A percentile compares a stretch with the other conserved stretches of the same genome.
Conservation (phyloP, 2,797 vertebrate genomes). For the Sebastes umbrosus region DNA sequence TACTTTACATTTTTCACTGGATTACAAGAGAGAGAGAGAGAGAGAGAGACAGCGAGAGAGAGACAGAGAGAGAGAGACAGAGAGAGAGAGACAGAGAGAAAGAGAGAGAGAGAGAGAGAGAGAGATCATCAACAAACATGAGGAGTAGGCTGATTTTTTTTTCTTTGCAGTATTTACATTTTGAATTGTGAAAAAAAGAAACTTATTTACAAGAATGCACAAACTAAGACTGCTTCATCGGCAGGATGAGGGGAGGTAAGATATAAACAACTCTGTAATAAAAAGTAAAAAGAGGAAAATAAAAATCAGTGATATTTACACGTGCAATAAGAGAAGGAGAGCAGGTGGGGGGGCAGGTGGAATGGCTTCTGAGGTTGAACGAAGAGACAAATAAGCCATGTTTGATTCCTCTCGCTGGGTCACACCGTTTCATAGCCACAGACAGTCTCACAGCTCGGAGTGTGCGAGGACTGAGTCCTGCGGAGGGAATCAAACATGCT, state of each 20-base stretch:
- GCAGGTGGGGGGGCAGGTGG: not conserved
- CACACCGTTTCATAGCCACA: conserved; percentile 65
- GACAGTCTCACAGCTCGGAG: conserved; percentile 62
- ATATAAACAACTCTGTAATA: conserved; percentile 73
- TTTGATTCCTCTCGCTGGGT: conserved; percentile 4
- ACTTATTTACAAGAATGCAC: conserved; percentile 75
- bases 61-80: conserved; percentile 62
- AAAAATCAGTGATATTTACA: conserved; percentile 78
- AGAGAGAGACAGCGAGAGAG: conserved; percentile 63
- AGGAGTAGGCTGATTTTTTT: conserved; percentile 49
- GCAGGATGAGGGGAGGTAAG: conserved; percentile 52
- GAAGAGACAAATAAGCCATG: conserved; percentile 2
- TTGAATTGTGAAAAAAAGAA: conserved; percentile 67
- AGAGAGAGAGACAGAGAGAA: conserved; percentile 60
- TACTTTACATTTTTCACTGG: conserved; percentile 41
- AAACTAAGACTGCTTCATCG: conserved; percentile 55
- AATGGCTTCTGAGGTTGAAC: conserved; percentile 38
- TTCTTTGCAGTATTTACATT: conserved; percentile 75
- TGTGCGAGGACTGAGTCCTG: conserved; percentile 15
- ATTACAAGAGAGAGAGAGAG: conserved; percentile 34
- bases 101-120: conserved; percentile 63
- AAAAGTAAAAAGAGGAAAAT: conserved; percentile 68
- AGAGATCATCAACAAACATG: conserved; percentile 57
- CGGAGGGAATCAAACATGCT: conserved; percentile 11
- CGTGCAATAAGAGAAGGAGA: conserved; percentile 51